These are phyloP conservation scores for Alentia gelatinosa DNA, from an alignment of 2,888 invertebrate species.

Conservation along the genomic window DNA sequence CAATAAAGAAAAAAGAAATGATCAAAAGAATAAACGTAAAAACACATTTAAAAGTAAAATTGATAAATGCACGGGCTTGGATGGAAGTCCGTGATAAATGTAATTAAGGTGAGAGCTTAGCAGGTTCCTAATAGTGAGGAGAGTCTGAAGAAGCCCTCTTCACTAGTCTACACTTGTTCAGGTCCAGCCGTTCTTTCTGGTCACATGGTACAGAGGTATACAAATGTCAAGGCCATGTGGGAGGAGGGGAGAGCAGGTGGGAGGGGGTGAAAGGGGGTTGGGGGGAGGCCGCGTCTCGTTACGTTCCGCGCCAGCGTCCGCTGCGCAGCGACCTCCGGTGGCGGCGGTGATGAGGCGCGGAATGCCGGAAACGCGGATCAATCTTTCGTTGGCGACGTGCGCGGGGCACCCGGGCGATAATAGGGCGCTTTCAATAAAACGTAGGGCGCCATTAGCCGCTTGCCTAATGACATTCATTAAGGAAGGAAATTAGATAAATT, in stretches of 20 bases:
- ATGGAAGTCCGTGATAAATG: no score
- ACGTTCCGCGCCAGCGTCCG: slow-evolving; percentile 25
- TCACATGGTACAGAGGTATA: no score
- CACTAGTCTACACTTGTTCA: no score
- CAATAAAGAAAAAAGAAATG: no score
- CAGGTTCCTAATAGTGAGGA: no score
- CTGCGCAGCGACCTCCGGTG: slow-evolving; percentile 26
- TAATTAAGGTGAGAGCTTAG: no score
- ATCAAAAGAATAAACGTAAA: no score
- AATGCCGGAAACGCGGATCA: slow-evolving; percentile 41
- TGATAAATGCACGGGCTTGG: no score
- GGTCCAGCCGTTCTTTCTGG: no score
- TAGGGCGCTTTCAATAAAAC: slow-evolving; percentile 50
- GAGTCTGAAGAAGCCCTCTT: no score
- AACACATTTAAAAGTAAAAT: no score
- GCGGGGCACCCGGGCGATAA: slow-evolving; percentile 19
- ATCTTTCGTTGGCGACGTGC: slow-evolving; percentile 8
- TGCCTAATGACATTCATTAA: slow-evolving; percentile 52
- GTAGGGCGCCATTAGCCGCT: neutral
- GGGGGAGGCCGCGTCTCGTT: neutral
- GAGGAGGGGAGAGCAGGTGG: neutral
- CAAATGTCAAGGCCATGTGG: no score
- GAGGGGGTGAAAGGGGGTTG: neutral
- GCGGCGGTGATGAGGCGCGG: slow-evolving; percentile 52
- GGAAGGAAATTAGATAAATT: slow-evolving; percentile 58